Base-by-base conservation (phyloP, 1,140 invertebrate genomes). In the Cheumatopsyche charites region DNA sequence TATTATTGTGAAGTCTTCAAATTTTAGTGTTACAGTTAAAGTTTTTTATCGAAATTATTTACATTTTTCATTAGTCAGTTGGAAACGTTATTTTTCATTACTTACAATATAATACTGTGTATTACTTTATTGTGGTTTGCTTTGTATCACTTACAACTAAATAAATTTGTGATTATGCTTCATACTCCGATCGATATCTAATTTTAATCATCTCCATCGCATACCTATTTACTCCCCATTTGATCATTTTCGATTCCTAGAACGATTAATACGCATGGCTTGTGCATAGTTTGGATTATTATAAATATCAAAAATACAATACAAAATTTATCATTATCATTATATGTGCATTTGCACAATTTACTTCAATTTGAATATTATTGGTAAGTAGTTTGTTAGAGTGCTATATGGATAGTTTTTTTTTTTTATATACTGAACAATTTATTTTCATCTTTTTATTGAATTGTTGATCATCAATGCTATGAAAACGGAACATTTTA, bases 121-220 rank as follows among this genome's bases (percentile, higher is more conserved):
- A 70, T 70, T 70, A 62, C 67, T 70, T 62, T 19, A 68, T 72
- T 72, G 62, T 72, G 52, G 71, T 72, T 72, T 72, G 71, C 71
- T 55, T 67, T 72, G 71, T 72, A 72, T 72, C 63, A 72, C 63
- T 61, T 67, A 66, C 43, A 67, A 67, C 52, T 72, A 62, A 67
- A 72, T 55, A 67, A 72, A 72, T 49, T 65, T 66, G 62, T 67
- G 63, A 72, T 72, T 72, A 72, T 72, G 71, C 71, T 72, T 72
- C 62, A 72, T 72, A 72, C 19, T 65, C 49, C 49, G 62, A 65
- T 47, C 49, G 66, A 55, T 47, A 66, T 66, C 62, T 66, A 66
- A 66, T 66, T 66, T 47, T 47, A 23, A 66, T 21, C 55, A 19
- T 23, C 43, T 66, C 19, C 62, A 11, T 15, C 11, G 9, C 13